Conservation (phyloP, 2,113 vertebrate species). For the Myanophis thanlyinensis region DNA sequence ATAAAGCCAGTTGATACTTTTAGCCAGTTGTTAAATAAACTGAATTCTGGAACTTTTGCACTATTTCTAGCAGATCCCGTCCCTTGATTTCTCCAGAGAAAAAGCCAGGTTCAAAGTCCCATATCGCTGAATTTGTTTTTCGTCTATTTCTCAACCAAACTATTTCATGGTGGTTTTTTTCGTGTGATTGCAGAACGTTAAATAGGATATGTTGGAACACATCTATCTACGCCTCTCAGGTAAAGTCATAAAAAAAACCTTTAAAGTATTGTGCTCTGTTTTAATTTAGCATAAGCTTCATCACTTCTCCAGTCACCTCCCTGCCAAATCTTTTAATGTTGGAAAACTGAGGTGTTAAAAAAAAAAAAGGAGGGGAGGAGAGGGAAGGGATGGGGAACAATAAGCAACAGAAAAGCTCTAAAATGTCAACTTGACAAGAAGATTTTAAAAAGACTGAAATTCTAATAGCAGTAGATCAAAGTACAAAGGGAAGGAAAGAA, state of each 20-base stretch:
- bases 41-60: neutral
- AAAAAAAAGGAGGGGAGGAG: constrained; percentile 14
- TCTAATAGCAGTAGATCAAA: constrained; percentile 45
- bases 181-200: neutral
- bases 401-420: constrained; percentile 5
- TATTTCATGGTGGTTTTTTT: neutral
- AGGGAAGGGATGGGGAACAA: neutral
- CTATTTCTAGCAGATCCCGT: neutral
- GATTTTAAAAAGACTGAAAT: constrained; percentile 31
- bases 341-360: constrained; percentile 20
- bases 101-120: neutral
- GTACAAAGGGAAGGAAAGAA: neutral
- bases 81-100: neutral
- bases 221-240: neutral
- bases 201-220: neutral
- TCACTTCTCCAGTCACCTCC: rapidly evolving
- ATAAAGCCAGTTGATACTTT: neutral
- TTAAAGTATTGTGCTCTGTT: neutral
- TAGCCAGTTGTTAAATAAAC: neutral
- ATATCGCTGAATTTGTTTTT: neutral
- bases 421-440: constrained; percentile 37
- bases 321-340: constrained; percentile 30
- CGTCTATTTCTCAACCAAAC: too few species aligned
- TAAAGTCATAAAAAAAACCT: neutral
- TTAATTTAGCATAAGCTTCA: neutral